phyloP scores from a whole-genome alignment of 30 jellyfish, hydroid and myxozoan genomes.

The Hydra vulgaris region DNA sequence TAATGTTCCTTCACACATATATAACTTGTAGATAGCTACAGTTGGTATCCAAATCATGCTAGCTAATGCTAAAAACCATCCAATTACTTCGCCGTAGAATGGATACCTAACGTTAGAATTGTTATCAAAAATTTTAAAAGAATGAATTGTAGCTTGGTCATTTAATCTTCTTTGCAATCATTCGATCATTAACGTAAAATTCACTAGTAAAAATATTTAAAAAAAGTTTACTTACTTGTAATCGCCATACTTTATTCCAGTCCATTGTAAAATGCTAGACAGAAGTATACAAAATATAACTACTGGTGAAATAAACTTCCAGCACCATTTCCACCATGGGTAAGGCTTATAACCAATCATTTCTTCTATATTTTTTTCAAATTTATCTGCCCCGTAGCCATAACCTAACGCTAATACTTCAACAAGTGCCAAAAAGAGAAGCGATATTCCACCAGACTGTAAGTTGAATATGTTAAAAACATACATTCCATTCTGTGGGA shows the following conservation, averaged over 20 bases:
- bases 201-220: too few relatives aligned
- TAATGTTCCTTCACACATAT: constrained; percentile 37
- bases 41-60: constrained; percentile 73
- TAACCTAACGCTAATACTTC: constrained; percentile 76
- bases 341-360: constrained; percentile 71
- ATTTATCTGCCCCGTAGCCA: constrained; percentile 86
- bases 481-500: constrained; percentile 84
- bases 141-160: too few relatives aligned
- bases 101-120: constrained; percentile 49
- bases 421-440: constrained; percentile 69
- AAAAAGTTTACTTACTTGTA: constrained; percentile 9
- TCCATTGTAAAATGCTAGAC: constrained; percentile 68
- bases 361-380: constrained; percentile 45
- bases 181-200: too few relatives aligned
- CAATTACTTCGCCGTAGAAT: constrained; percentile 67
- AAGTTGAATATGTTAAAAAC: constrained; percentile 63
- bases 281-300: constrained; percentile 48
- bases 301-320: constrained; percentile 78
- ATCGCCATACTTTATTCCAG: constrained; percentile 31
- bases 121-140: too few relatives aligned
- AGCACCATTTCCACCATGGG: constrained; percentile 83
- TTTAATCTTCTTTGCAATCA: not conserved
- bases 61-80: constrained; percentile 65
- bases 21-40: constrained; percentile 33
- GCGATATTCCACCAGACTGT: constrained; percentile 96